Evolutionary conservation across 2,888 invertebrate genomes (phyloP), one percentile per base, ranked within the genome.

Genomic region (Margaritifera margaritifera): DNA sequence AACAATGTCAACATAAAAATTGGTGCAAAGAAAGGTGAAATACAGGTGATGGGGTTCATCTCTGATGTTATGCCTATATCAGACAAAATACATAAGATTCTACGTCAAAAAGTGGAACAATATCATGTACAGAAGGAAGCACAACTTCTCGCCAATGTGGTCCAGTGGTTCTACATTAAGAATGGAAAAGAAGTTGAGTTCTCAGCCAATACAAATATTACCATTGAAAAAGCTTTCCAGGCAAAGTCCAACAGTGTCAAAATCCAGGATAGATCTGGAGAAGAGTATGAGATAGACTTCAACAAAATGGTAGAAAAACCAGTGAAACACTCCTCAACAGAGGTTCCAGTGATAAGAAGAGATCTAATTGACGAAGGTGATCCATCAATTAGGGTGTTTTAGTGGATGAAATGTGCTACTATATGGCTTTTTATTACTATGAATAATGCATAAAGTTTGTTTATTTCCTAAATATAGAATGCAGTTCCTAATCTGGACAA

Each of bases 271-370:
- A 27, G 58, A 2, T 25, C 57, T 25, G 74, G 72, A 11, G 68
- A 58, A 1, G 69, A 71, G 24, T 80, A 76, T 64, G 66, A 61
- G 27, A 71, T 80, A 6, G 74, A 77, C 66, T 76, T 80, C 20
- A 55, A 53, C 15, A 71, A 68, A 8, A 75, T 78, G 77, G 71
- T 69, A 24, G 80, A 80, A 55, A 75, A 66, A 60, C 75, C 75
- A n/a, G 68, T 63, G 2, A 61, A 62, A 56, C 27, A 72, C 25
- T 65, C 73, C 6, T 53, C 52, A 15, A 66, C 63, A n/a, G 65
- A 64, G n/a, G 66, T 69, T 20, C 55, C 64, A 59, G 75, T 80
- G 1, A 61, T 78, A 15, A 67, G 78, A n/a, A 66, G 75, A 61
- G 75, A 78, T 57, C 65, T 72, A 15, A 53, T 42, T 42, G 42